A percentile compares a stretch with the other conserved stretches of the same genome.
Evolutionary conservation across 2,888 invertebrate species (phyloP).

Genomic region (Ypsolopha sequella): DNA sequence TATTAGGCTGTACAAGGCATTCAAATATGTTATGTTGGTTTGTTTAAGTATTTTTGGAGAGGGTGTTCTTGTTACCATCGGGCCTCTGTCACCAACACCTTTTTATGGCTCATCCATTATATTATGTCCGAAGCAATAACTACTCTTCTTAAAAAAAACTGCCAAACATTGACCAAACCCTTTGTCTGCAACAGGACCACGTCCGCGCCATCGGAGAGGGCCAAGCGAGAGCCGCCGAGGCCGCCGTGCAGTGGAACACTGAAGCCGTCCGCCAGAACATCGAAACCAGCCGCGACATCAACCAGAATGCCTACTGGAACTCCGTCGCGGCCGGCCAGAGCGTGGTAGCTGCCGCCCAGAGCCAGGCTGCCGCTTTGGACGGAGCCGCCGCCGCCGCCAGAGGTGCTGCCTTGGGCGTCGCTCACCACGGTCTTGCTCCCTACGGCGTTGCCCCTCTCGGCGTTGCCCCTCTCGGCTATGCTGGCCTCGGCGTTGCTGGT

Average conservation of each 20-base stretch:
- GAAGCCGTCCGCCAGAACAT: constrained; percentile 41
- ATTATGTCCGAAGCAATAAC: too few species aligned
- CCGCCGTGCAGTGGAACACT: constrained; percentile 45
- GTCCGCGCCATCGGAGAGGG: constrained; percentile 7
- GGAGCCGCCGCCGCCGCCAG: constrained; percentile 36
- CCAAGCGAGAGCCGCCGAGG: constrained; percentile 49
- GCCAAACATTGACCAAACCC: too few species aligned
- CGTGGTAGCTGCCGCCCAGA: constrained; percentile 54
- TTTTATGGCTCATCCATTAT: too few species aligned
- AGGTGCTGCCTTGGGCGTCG: constrained; percentile 19
- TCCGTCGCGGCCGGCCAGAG: constrained; percentile 50
- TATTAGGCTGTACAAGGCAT: too few species aligned
- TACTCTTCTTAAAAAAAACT: too few species aligned
- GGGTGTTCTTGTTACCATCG: too few species aligned
- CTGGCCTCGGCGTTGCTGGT: constrained; percentile 16
- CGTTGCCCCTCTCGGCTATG: constrained; percentile 11
- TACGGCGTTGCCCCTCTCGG: constrained; percentile 4
- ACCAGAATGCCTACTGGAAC: constrained; percentile 58
- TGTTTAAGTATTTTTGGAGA: too few species aligned
- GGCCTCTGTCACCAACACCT: too few species aligned
- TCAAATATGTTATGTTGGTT: too few species aligned
- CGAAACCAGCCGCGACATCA: constrained; percentile 44
- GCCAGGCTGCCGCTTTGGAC: constrained; percentile 48
- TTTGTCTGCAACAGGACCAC: constrained; percentile 7
- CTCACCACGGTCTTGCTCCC: constrained; percentile 10